A percentile compares a stretch with the other conserved stretches of the same genome.
phyloP scores from a whole-genome alignment of 2,797 vertebrate species.

The Chrosomus eos region DNA sequence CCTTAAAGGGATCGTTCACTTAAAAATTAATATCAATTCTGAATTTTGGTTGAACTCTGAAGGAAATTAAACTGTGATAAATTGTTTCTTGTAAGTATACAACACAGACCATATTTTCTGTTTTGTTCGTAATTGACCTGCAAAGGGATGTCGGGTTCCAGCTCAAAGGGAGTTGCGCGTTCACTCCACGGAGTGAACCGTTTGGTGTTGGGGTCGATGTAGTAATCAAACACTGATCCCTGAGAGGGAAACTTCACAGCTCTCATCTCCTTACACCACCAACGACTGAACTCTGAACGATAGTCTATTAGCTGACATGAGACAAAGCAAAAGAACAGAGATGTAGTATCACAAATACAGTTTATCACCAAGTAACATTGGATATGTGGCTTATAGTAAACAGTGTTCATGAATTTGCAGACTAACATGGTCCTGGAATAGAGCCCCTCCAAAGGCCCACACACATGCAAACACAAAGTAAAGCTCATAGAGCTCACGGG shows the following conservation, averaged over 20 bases:
- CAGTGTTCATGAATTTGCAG: neutral
- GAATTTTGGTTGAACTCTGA: neutral
- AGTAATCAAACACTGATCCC: conserved; percentile 89
- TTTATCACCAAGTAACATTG: neutral
- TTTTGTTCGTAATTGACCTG: conserved; percentile 63
- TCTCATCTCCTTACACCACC: conserved; percentile 87
- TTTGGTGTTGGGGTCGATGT: conserved; percentile 80
- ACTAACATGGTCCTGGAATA: conserved; percentile 87
- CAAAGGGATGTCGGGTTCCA: conserved; percentile 77
- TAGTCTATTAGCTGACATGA: conserved; percentile 80
- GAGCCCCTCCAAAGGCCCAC: conserved; percentile 84
- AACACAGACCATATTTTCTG: neutral
- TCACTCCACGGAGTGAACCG: conserved; percentile 83
- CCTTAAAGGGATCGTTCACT: neutral
- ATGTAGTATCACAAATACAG: neutral
- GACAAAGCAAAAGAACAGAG: neutral
- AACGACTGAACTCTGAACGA: conserved; percentile 85
- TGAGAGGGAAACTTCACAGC: conserved; percentile 82
- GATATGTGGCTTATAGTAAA: neutral
- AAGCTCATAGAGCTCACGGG: conserved; percentile 82
- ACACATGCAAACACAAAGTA: conserved; percentile 86
- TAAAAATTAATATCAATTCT: neutral
- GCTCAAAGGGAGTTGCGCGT: conserved; percentile 76
- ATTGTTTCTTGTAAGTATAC: neutral
- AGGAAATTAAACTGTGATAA: neutral